Percentiles rank a stretch among this genome's conserved stretches.
These are phyloP conservation scores for Pelosia muscerda DNA, from an alignment of 2,888 invertebrate species.

Conservation along the genomic window DNA sequence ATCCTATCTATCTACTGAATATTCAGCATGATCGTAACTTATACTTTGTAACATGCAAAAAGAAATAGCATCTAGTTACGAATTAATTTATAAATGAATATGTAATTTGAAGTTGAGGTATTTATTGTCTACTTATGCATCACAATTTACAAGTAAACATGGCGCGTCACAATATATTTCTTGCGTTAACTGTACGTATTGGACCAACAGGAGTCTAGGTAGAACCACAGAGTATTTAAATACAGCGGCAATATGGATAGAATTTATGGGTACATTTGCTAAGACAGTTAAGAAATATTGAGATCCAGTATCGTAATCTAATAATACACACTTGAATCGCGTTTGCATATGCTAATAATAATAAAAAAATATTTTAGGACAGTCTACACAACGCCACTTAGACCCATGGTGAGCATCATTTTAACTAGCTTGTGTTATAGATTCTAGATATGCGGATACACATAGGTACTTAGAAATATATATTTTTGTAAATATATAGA, in stretches of 20 bases:
- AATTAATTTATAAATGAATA: neutral
- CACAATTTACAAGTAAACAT: constrained; percentile 14
- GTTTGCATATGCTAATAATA: too few species aligned
- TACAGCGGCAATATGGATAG: neutral
- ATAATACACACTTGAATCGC: too few species aligned
- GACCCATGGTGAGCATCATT: too few species aligned
- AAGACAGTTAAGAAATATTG: too few species aligned
- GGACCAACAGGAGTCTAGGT: constrained; percentile 5
- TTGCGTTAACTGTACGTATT: constrained; percentile 7
- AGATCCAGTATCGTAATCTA: too few species aligned
- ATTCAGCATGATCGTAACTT: neutral
- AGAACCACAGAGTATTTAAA: neutral
- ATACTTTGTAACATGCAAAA: neutral
- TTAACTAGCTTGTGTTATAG: too few species aligned
- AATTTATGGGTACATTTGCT: too few species aligned
- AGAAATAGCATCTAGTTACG: neutral
- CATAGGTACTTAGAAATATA: too few species aligned
- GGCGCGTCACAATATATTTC: constrained; percentile 8
- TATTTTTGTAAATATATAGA: too few species aligned
- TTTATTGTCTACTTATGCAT: constrained; percentile 6
- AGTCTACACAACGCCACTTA: too few species aligned
- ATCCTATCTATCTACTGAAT: neutral
- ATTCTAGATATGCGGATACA: too few species aligned
- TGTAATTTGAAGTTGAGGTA: constrained; percentile 5
- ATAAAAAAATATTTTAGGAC: too few species aligned